These are phyloP conservation scores for Desoria tigrina DNA, from an alignment of 2,888 invertebrate species.

Conservation along the genomic window DNA sequence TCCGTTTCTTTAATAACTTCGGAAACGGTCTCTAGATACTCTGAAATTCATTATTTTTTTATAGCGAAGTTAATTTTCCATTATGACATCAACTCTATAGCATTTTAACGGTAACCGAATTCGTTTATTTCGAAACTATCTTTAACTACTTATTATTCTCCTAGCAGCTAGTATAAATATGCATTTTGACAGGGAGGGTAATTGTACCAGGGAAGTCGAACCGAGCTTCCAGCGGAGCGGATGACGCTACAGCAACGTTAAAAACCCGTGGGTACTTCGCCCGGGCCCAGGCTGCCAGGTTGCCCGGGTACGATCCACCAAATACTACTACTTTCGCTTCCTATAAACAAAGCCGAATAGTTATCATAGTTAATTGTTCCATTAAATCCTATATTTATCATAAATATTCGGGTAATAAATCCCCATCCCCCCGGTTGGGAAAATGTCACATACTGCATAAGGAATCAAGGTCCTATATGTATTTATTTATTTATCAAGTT, in stretches of 20 bases:
- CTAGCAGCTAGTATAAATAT: too few species aligned
- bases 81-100: too few species aligned
- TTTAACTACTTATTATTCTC: too few species aligned
- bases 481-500: too few species aligned
- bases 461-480: too few species aligned
- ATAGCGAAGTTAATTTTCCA: too few species aligned
- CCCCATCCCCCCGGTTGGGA: too few species aligned
- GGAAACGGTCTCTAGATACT: conserved; percentile 27
- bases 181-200: conserved; percentile 61
- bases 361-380: conserved; percentile 51
- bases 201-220: conserved; percentile 59
- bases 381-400: conserved; percentile 38
- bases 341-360: neutral
- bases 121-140: too few species aligned
- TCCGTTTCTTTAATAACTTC: conserved; percentile 28
- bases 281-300: conserved; percentile 58
- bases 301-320: conserved; percentile 61
- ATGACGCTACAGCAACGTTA: conserved; percentile 59
- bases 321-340: conserved; percentile 56
- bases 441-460: too few species aligned
- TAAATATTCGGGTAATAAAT: neutral
- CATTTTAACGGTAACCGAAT: too few species aligned
- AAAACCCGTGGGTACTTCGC: conserved; percentile 60
- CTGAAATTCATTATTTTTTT: neutral
- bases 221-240: conserved; percentile 59